A percentile compares a stretch with the other conserved stretches of the same genome.
phyloP scores from a whole-genome alignment of 2,888 invertebrate species.

The Arrhopalites spinosus region DNA sequence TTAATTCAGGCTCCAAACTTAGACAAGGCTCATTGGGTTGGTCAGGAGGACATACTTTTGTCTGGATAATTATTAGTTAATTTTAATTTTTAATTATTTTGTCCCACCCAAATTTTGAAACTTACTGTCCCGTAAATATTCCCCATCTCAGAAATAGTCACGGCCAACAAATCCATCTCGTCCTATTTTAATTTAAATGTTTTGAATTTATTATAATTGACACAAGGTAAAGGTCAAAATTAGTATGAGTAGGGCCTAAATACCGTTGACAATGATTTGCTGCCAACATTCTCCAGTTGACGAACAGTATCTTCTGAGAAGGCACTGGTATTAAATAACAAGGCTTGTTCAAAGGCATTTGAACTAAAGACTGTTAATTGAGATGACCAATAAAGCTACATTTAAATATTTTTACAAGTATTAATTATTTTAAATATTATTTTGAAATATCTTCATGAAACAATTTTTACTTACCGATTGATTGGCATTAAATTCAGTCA shows the following conservation, averaged over 20 bases:
- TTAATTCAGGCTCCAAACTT: slow-evolving; percentile 54
- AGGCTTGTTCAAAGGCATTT: slow-evolving; percentile 48
- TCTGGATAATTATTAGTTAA: slow-evolving; percentile 20
- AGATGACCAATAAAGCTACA: neutral
- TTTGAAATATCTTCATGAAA: no score
- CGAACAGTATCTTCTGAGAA: slow-evolving; percentile 53
- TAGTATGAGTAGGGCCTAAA: no score
- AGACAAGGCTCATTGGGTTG: slow-evolving; percentile 46
- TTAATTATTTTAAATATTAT: neutral
- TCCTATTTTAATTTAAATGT: no score
- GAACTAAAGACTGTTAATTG: slow-evolving; percentile 38
- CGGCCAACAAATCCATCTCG: slow-evolving; percentile 49
- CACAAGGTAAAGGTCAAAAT: no score
- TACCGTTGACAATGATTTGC: slow-evolving; percentile 46
- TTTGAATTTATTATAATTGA: no score
- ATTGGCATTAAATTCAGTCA: slow-evolving; percentile 69
- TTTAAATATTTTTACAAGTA: neutral
- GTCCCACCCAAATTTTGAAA: neutral
- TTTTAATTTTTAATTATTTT: neutral
- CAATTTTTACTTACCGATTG: slow-evolving; percentile 40
- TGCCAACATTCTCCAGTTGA: slow-evolving; percentile 51
- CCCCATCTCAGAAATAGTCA: slow-evolving; percentile 54
- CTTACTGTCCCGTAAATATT: slow-evolving; percentile 55
- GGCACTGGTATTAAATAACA: slow-evolving; percentile 51
- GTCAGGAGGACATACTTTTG: slow-evolving; percentile 45